A percentile compares a stretch with the other conserved stretches of the same genome.
These are phyloP conservation scores for Eleginops maclovinus DNA, from an alignment of 2,113 vertebrate species.

Conservation along the genomic window DNA sequence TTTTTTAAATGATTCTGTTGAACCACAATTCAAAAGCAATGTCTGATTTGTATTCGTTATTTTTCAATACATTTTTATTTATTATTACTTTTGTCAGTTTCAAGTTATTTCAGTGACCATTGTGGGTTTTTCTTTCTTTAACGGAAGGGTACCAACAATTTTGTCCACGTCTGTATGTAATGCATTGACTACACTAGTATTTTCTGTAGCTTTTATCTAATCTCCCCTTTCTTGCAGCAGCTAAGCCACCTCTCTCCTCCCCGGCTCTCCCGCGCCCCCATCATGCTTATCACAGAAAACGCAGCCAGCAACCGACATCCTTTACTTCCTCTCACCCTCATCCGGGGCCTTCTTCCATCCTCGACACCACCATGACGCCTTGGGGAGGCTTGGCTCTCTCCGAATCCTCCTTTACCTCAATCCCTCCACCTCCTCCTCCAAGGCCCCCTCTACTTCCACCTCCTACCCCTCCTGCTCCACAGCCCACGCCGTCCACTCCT, in stretches of 20 bases:
- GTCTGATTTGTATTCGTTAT: no score
- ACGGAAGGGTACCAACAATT: no score
- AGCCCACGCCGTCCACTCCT: conserved; percentile 28
- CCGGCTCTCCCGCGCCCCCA: conserved; percentile 34
- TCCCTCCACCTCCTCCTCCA: conserved; percentile 56
- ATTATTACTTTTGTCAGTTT: no score
- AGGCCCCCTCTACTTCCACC: conserved; percentile 14
- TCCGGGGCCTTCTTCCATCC: conserved; percentile 44
- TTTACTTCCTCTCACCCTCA: conserved; percentile 35
- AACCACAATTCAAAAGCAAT: no score
- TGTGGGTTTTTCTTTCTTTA: no score
- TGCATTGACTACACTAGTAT: background rate
- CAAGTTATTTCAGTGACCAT: no score
- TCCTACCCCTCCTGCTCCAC: conserved; percentile 41
- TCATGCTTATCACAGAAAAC: conserved; percentile 50
- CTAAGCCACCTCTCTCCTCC: conserved; percentile 29
- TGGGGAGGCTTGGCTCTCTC: conserved; percentile 82
- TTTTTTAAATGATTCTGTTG: no score
- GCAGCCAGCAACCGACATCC: conserved; percentile 14
- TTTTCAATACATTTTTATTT: no score
- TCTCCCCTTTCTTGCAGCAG: conserved; percentile 11
- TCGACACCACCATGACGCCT: conserved; percentile 77
- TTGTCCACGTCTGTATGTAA: no score
- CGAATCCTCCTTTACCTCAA: conserved; percentile 78
- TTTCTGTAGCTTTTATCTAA: background rate